Evolutionary conservation across 2,888 invertebrate species (phyloP).

Genomic region (Merodon equestris): DNA sequence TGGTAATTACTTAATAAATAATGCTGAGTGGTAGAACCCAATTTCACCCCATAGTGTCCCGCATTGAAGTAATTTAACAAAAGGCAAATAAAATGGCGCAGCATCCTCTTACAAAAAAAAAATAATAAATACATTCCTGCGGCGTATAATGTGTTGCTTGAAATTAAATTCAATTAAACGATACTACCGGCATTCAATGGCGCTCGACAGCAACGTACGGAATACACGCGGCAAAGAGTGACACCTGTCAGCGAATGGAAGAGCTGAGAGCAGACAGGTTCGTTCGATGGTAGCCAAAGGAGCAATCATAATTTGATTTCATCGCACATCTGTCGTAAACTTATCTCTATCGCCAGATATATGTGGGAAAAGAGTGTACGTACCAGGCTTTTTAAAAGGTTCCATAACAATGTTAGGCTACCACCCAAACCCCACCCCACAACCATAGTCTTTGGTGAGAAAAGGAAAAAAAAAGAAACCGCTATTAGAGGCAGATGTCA

Average conservation of each 20-base stretch:
- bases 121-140: too few relatives aligned
- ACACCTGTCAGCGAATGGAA: neutral
- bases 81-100: neutral
- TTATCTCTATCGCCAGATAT: too few relatives aligned
- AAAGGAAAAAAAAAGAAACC: too few relatives aligned
- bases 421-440: too few relatives aligned
- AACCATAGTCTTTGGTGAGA: too few relatives aligned
- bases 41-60: neutral
- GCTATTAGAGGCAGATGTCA: too few relatives aligned
- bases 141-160: neutral
- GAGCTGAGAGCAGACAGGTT: too few relatives aligned
- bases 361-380: too few relatives aligned
- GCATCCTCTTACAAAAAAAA: neutral
- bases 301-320: neutral
- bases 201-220: too few relatives aligned
- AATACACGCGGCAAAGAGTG: neutral
- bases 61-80: neutral
- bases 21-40: neutral
- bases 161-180: neutral
- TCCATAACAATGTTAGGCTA: too few relatives aligned
- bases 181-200: neutral
- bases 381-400: too few relatives aligned
- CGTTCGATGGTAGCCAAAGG: neutral
- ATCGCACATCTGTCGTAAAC: too few relatives aligned
- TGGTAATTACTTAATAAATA: neutral